Conservation (phyloP, 2,113 vertebrate species). For the Brachirus orientalis region DNA sequence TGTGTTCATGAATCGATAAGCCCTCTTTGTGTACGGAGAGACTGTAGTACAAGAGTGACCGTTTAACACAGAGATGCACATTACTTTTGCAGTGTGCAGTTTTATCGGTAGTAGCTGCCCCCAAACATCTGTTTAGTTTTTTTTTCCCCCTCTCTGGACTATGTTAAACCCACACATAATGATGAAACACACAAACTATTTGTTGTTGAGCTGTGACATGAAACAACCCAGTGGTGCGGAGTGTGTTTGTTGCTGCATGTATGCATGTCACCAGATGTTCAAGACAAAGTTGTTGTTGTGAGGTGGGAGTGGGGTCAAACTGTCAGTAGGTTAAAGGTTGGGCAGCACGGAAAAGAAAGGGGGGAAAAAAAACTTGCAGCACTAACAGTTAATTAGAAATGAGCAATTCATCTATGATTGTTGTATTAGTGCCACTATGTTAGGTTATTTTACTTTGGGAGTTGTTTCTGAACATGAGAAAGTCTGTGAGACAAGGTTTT, state of each 20-base stretch:
- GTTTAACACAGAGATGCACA: constrained; percentile 38
- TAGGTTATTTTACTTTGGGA: constrained; percentile 2
- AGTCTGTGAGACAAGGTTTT: background rate
- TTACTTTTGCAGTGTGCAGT: constrained; percentile 25
- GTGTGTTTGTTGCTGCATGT: constrained; percentile 23
- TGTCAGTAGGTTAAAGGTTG: constrained; percentile 70
- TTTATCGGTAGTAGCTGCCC: constrained; percentile 50
- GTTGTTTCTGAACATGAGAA: constrained; percentile 17
- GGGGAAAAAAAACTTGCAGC: constrained; percentile 22
- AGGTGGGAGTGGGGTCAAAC: constrained; percentile 64
- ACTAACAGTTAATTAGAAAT: constrained; percentile 51
- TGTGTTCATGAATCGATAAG: constrained; percentile 70
- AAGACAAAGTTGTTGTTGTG: constrained; percentile 53
- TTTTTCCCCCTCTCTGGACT: constrained; percentile 14
- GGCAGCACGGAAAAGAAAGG: background rate
- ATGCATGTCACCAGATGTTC: constrained; percentile 62
- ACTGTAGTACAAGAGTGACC: constrained; percentile 45
- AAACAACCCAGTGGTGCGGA: constrained; percentile 11
- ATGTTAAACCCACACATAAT: constrained; percentile 49
- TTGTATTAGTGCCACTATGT: constrained; percentile 7
- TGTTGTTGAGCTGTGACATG: constrained; percentile 54
- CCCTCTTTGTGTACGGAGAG: constrained; percentile 51
- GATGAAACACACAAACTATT: constrained; percentile 55
- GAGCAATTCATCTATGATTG: constrained; percentile 11
- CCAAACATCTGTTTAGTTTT: constrained; percentile 49